Percentiles rank a stretch among this genome's conserved stretches.
Conservation (phyloP, 92 coral and sea anemone genomes). For the Heteractis magnifica region DNA sequence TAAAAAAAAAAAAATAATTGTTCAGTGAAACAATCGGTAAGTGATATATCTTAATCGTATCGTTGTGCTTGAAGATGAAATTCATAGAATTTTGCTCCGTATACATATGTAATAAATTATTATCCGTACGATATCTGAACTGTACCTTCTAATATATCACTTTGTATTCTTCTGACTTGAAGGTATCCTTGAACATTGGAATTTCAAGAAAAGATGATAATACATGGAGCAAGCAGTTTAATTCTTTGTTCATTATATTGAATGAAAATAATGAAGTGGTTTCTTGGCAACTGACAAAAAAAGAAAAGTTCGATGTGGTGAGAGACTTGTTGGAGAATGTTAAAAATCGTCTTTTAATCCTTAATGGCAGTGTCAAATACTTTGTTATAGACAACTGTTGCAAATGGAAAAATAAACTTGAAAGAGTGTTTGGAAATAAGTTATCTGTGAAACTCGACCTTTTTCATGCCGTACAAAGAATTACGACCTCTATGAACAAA, state of each 20-base stretch:
- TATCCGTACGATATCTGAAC: no score
- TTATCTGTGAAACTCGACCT: slow-evolving; percentile 35
- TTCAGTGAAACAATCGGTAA: no score
- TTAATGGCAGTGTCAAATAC: slow-evolving; percentile 12
- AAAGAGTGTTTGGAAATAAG: slow-evolving; percentile 35
- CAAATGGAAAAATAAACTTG: slow-evolving; percentile 39
- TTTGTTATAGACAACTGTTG: slow-evolving; percentile 55
- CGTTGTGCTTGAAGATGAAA: no score
- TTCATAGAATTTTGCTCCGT: no score
- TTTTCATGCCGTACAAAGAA: slow-evolving; percentile 59
- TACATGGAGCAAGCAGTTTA: slow-evolving; percentile 43
- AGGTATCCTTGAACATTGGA: slow-evolving; percentile 46
- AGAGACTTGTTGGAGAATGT: slow-evolving; percentile 37
- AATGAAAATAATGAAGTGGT: slow-evolving; percentile 49
- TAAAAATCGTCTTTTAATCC: slow-evolving; percentile 13
- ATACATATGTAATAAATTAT: no score
- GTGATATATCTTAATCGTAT: no score
- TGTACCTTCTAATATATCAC: no score
- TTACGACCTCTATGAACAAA: slow-evolving; percentile 37
- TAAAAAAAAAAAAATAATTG: no score
- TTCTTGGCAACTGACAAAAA: slow-evolving; percentile 49
- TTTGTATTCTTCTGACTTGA: no score
- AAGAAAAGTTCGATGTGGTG: slow-evolving; percentile 45
- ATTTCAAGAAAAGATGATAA: slow-evolving; percentile 19
- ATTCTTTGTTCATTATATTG: slow-evolving; percentile 48